Evolutionary conservation across 1,140 invertebrate genomes (phyloP), one percentile per base, ranked within the genome.

Genomic region (Phenacoccus solenopsis): DNA sequence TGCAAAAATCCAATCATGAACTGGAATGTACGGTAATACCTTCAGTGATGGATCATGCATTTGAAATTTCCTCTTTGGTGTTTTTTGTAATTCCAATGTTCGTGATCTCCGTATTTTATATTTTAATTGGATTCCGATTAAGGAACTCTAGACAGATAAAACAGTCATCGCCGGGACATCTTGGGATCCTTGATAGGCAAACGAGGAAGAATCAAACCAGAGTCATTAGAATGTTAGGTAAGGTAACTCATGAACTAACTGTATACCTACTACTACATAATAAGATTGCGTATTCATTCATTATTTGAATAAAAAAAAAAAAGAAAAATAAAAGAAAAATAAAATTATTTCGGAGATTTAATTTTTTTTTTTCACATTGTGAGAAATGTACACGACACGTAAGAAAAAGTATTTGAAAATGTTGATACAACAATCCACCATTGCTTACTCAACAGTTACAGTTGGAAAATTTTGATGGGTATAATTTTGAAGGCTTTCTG

Each of bases 31-130:
- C 78, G 3, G 69, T 72, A 7, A 78, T 81, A 49, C 70, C 59
- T 75, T 81, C 83, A 0, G 82, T 89, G 16, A 78, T 89, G 16
- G 80, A 84, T 22, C 87, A 91, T 77, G 85, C 88, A 0, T 94
- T 94, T 75, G 88, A 90, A 75, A 83, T 93, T 70, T 93, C 90
- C 0, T 90, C 90, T 0, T 84, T 92, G 72, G 76, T 94, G 22
- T 93, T 94, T 78, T 95, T 95, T 77, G 83, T 91, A 5, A 81
- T 86, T 1, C 92, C 93, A 0, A 93, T 95, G 90, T 86, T 88
- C 16, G 79, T 94, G 30, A 94, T 95, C 74, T 90, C 87, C 4
- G 87, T 88, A 1, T 81, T 94, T 1, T 94, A 96, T 77, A 82
- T 89, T n/a, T 79, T 91, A 69, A 94, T 95, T 75, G 91, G 88